phyloP scores from a whole-genome alignment of 2,888 invertebrate genomes.

The Folsomia candida region DNA sequence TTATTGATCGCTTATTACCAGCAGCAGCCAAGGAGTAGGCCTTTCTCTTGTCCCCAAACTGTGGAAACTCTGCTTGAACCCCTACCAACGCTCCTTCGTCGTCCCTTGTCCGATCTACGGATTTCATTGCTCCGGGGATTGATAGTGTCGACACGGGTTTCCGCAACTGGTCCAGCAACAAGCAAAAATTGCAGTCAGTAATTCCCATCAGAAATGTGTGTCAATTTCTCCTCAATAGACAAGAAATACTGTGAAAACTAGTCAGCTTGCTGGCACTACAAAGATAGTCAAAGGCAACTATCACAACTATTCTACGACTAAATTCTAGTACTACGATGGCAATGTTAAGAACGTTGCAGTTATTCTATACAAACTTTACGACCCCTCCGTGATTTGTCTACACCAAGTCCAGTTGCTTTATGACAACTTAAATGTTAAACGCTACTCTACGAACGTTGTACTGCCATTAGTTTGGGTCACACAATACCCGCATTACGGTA shows the following conservation, averaged over 20 bases:
- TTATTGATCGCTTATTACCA: conserved; percentile 9
- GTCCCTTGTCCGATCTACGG: conserved; percentile 57
- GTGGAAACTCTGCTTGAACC: conserved; percentile 85
- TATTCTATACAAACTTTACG: background rate
- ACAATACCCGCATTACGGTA: no score
- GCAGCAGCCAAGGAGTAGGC: conserved; percentile 46
- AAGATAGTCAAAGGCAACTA: background rate
- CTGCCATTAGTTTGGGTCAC: no score
- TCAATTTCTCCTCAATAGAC: background rate
- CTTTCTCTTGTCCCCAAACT: conserved; percentile 69
- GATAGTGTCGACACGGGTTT: conserved; percentile 96
- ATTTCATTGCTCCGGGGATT: conserved; percentile 74
- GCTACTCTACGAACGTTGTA: no score
- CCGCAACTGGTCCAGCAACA: conserved; percentile 69
- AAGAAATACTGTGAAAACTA: conserved; percentile 5
- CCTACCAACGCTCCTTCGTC: conserved; percentile 87
- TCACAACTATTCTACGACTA: background rate
- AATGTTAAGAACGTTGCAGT: background rate
- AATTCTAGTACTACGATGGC: background rate
- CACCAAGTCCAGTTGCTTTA: no score
- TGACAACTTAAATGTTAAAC: no score
- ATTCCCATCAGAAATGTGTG: background rate
- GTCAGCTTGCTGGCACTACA: background rate
- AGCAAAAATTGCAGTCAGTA: background rate
- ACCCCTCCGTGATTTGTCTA: no score